These are phyloP conservation scores for Fissipunctia ypsillon DNA, from an alignment of 2,888 invertebrate species.

Conservation along the genomic window DNA sequence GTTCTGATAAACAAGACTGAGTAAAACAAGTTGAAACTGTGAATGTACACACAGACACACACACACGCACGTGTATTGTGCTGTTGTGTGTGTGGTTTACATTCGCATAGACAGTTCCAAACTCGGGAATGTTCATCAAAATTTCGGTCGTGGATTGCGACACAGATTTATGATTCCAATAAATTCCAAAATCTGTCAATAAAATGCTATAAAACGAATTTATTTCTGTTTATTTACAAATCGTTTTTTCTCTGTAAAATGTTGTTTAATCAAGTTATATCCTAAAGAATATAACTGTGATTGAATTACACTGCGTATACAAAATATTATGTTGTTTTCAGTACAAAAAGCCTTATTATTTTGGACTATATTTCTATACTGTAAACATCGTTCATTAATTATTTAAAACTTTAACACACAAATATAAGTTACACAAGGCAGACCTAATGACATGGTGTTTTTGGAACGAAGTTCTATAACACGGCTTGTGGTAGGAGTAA, in stretches of 20 bases:
- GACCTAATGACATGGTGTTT: background rate
- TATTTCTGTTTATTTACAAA: constrained; percentile 7
- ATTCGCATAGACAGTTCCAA: background rate
- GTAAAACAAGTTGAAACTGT: background rate
- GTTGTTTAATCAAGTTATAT: constrained; percentile 9
- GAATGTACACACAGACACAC: no score
- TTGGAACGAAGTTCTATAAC: no score
- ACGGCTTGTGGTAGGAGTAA: no score
- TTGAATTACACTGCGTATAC: background rate
- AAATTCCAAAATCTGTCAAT: constrained; percentile 25
- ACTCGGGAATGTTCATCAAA: background rate
- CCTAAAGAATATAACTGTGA: background rate
- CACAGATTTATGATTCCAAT: constrained; percentile 21
- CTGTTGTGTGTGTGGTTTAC: no score
- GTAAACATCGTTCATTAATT: background rate
- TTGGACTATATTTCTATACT: background rate
- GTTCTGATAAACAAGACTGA: background rate
- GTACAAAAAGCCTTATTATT: background rate
- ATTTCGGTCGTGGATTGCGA: constrained; percentile 6
- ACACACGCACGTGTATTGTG: no score
- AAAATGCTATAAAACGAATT: constrained; percentile 16
- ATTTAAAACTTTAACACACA: background rate
- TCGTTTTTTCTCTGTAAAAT: background rate
- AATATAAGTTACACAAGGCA: background rate
- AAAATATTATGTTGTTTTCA: background rate